These are phyloP conservation scores for Furcifer pardalis DNA, from an alignment of 2,797 vertebrate species.

Conservation along the genomic window DNA sequence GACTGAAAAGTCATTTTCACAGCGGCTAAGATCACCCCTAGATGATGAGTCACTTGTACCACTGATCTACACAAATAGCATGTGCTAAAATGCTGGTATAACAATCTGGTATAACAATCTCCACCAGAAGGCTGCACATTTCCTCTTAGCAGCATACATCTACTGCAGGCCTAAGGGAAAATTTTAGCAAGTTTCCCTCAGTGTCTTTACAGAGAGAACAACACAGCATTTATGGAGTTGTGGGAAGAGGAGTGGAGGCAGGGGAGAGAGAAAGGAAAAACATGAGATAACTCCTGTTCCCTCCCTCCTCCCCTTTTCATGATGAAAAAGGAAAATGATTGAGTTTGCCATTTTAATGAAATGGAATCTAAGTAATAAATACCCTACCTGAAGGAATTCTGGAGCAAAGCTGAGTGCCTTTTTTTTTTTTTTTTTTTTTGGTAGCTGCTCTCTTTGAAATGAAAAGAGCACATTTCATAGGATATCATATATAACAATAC, in stretches of 20 bases:
- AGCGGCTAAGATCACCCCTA: constrained; percentile 73
- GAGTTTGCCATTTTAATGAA: constrained; percentile 59
- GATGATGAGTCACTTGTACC: constrained; percentile 78
- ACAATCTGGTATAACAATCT: constrained; percentile 87
- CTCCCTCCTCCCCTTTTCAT: constrained; percentile 56
- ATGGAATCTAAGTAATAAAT: constrained; percentile 63
- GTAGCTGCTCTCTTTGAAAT: constrained; percentile 44
- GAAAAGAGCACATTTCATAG: constrained; percentile 30
- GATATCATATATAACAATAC: not conserved
- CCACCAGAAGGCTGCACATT: constrained; percentile 84
- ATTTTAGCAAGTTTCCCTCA: constrained; percentile 85
- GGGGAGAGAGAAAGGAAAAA: constrained; percentile 68
- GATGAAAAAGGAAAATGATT: constrained; percentile 66
- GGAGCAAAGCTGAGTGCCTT: constrained; percentile 30
- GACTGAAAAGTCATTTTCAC: constrained; percentile 69
- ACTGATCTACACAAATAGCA: constrained; percentile 79
- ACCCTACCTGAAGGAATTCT: constrained; percentile 56
- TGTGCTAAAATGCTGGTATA: constrained; percentile 81
- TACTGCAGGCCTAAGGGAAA: constrained; percentile 85
- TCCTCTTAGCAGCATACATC: constrained; percentile 84
- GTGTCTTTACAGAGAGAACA: constrained; percentile 79
- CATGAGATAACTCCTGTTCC: constrained; percentile 67
- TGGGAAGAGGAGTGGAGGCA: constrained; percentile 44
- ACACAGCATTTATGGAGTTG: constrained; percentile 66
- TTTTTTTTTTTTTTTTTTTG: constrained; percentile 50